Conservation (phyloP, 2,797 vertebrate species). For the Euthynnus affinis region DNA sequence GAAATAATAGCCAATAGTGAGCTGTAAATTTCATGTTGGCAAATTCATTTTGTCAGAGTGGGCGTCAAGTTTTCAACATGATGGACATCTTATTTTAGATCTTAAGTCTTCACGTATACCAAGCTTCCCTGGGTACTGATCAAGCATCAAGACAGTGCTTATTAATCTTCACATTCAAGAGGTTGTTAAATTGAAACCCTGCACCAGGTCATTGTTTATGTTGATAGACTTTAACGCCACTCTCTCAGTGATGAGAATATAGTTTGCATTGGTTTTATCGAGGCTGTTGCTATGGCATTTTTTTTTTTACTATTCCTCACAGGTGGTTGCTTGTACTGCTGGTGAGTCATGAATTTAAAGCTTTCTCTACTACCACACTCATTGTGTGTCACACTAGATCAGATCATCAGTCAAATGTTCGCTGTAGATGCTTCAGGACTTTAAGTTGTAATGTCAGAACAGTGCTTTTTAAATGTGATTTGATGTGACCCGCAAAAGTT, state of each 20-base stretch:
- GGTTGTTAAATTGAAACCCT: conserved; percentile 26
- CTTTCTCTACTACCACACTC: not conserved
- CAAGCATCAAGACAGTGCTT: conserved; percentile 1
- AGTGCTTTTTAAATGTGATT: conserved; percentile 45
- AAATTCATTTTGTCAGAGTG: conserved; percentile 67
- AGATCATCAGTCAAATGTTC: conserved; percentile 10
- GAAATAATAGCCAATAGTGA: conserved; percentile 41
- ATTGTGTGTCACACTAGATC: conserved; percentile 9
- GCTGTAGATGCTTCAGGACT: conserved; percentile 4
- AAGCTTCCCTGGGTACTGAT: conserved; percentile 7
- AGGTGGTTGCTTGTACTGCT: not conserved
- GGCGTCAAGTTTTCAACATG: conserved; percentile 46
- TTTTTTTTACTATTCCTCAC: not conserved
- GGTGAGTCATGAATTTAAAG: not conserved
- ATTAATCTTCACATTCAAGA: conserved; percentile 38
- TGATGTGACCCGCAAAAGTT: conserved; percentile 53
- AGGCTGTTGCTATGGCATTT: not conserved
- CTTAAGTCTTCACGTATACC: conserved; percentile 19
- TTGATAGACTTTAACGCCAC: not conserved
- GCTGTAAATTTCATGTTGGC: conserved; percentile 63
- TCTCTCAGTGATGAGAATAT: not conserved
- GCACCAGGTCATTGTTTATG: conserved; percentile 13
- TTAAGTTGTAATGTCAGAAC: conserved; percentile 35
- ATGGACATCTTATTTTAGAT: conserved; percentile 53
- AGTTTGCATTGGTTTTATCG: not conserved